These are phyloP conservation scores for Marisa cornuarietis DNA, from an alignment of 1,140 invertebrate species.

Conservation along the genomic window DNA sequence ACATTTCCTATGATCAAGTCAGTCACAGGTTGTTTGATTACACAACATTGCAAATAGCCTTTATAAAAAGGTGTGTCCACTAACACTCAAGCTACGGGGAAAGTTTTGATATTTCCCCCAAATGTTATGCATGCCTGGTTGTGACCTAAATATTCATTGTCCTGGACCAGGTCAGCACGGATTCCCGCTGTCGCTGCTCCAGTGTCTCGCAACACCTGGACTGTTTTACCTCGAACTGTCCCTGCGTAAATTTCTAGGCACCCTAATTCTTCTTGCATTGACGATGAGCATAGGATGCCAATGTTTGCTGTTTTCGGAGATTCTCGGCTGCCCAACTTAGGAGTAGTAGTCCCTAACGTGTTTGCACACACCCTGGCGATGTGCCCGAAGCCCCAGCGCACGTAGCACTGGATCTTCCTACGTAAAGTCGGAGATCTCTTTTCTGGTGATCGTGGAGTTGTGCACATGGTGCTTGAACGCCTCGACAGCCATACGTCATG, in stretches of 20 bases:
- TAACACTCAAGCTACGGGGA: not conserved
- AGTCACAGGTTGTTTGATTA: conserved; percentile 1
- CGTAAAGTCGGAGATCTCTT: no score
- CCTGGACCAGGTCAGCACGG: not conserved
- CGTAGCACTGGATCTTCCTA: not conserved
- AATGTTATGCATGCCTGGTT: not conserved
- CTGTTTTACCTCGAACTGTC: not conserved
- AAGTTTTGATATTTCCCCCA: not conserved
- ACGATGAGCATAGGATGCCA: not conserved
- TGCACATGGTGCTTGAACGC: not conserved
- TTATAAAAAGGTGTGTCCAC: not conserved
- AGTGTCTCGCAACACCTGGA: not conserved
- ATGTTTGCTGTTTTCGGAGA: not conserved
- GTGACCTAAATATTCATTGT: not conserved
- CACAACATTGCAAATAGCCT: not conserved
- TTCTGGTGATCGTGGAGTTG: no score
- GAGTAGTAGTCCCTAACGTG: not conserved
- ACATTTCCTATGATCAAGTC: conserved; percentile 9
- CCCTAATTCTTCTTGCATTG: not conserved
- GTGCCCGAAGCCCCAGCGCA: not conserved
- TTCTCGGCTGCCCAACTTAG: not conserved
- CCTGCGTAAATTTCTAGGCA: not conserved
- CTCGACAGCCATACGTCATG: not conserved
- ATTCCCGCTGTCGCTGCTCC: conserved; percentile 6
- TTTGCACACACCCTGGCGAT: not conserved